Evolutionary conservation across 1,140 invertebrate species (phyloP).

Genomic region (Drosophila bipectinata): DNA sequence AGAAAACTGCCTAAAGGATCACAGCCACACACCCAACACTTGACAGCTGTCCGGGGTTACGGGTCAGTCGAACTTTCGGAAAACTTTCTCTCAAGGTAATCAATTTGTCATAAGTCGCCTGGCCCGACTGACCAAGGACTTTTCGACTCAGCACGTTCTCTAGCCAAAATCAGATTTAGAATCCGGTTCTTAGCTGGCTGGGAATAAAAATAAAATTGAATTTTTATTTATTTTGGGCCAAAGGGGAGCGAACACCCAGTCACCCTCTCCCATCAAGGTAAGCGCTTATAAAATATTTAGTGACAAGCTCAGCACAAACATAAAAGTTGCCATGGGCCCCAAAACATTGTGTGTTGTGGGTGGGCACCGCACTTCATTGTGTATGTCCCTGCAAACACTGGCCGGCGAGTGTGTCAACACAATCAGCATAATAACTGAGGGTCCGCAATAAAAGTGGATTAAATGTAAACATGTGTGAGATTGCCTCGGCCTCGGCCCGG

Average conservation of each 20-base stretch:
- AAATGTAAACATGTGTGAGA: constrained; percentile 71
- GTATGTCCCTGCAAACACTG: constrained; percentile 20
- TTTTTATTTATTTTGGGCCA: constrained; percentile 66
- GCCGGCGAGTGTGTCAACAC: constrained; percentile 61
- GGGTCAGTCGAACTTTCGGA: constrained; percentile 28
- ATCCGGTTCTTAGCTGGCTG: not conserved
- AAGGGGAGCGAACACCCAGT: not conserved
- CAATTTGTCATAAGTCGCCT: constrained; percentile 41
- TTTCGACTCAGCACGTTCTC: constrained; percentile 30
- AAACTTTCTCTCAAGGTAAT: constrained; percentile 40
- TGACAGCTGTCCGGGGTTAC: constrained; percentile 38
- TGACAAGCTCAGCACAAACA: constrained; percentile 51
- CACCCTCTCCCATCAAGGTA: constrained; percentile 34
- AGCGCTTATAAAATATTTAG: constrained; percentile 72
- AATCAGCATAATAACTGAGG: constrained; percentile 79
- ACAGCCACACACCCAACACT: constrained; percentile 29
- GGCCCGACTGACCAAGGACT: constrained; percentile 20
- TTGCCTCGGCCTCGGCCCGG: constrained; percentile 8
- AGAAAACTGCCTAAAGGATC: constrained; percentile 23
- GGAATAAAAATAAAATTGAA: constrained; percentile 57
- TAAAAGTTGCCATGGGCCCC: constrained; percentile 31
- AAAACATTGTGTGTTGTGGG: constrained; percentile 4
- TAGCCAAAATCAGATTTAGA: constrained; percentile 22
- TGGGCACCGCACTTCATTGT: not conserved
- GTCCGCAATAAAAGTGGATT: constrained; percentile 73